phyloP scores from a whole-genome alignment of 2,797 vertebrate species.

The Ciconia nigra region DNA sequence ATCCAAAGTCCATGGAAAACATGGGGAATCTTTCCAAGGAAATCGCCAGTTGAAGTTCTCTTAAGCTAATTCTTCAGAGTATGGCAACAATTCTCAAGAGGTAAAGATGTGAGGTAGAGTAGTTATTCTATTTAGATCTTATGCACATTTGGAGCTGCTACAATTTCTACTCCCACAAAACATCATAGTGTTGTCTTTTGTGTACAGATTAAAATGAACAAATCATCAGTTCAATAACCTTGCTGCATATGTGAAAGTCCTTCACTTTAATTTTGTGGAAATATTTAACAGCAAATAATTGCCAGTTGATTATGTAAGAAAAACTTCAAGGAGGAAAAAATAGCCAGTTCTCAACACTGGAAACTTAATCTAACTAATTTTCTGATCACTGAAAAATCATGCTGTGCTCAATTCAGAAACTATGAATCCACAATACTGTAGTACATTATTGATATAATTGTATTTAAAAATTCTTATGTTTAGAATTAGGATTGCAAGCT shows the following conservation, averaged over 20 bases:
- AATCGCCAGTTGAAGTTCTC: background rate
- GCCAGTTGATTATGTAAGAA: background rate
- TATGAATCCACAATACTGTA: background rate
- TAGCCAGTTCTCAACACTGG: background rate
- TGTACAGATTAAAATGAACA: background rate
- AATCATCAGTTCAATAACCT: background rate
- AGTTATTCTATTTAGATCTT: background rate
- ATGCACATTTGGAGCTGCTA: background rate
- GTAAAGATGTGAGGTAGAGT: background rate
- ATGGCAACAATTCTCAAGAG: background rate
- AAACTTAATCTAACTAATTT: background rate
- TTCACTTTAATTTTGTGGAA: background rate
- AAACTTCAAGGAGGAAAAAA: background rate
- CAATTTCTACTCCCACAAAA: background rate
- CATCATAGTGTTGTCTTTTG: background rate
- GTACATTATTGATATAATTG: background rate
- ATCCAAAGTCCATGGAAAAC: background rate
- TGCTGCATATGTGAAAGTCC: background rate
- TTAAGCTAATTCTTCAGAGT: background rate
- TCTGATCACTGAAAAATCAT: background rate
- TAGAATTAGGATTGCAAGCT: background rate
- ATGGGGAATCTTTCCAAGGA: background rate
- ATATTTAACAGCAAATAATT: background rate
- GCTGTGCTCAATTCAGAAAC: background rate
- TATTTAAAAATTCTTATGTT: background rate